phyloP scores from a whole-genome alignment of 2,113 vertebrate species.

The Casuarius casuarius region DNA sequence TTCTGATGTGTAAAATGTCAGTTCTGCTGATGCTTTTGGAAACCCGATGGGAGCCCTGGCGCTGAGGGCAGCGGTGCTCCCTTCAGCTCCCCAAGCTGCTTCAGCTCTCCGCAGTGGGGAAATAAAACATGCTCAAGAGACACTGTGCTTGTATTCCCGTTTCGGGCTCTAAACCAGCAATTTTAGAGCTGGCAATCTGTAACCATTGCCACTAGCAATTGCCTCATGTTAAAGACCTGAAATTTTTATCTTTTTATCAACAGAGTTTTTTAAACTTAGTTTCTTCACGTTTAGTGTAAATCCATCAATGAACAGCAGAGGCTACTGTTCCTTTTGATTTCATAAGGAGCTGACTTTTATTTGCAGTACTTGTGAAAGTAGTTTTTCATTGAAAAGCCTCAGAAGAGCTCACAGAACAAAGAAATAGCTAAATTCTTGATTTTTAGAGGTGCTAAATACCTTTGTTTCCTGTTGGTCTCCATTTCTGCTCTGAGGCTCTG shows the following conservation, averaged over 20 bases:
- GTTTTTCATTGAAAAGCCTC: neutral
- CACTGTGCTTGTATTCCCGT: fast-evolving
- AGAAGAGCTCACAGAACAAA: neutral
- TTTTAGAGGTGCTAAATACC: neutral
- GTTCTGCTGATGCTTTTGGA: too few species aligned
- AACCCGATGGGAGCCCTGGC: neutral
- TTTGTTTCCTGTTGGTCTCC: neutral
- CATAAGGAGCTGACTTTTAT: neutral
- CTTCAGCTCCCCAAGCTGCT: too few species aligned
- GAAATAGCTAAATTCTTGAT: neutral
- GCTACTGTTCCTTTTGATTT: neutral
- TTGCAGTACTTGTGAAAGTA: neutral
- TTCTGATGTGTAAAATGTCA: too few species aligned
- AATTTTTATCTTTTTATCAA: neutral
- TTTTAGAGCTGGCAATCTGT: neutral
- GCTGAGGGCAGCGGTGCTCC: fast-evolving
- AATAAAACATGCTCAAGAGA: fast-evolving
- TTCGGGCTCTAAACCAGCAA: neutral
- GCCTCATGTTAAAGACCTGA: neutral
- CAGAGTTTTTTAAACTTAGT: neutral
- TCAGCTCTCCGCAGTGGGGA: neutral
- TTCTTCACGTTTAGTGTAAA: neutral
- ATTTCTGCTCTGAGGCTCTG: neutral
- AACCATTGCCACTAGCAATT: too few species aligned
- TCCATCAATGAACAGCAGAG: neutral